Conservation (phyloP, 2,113 vertebrate species). For the Zapus hudsonius region DNA sequence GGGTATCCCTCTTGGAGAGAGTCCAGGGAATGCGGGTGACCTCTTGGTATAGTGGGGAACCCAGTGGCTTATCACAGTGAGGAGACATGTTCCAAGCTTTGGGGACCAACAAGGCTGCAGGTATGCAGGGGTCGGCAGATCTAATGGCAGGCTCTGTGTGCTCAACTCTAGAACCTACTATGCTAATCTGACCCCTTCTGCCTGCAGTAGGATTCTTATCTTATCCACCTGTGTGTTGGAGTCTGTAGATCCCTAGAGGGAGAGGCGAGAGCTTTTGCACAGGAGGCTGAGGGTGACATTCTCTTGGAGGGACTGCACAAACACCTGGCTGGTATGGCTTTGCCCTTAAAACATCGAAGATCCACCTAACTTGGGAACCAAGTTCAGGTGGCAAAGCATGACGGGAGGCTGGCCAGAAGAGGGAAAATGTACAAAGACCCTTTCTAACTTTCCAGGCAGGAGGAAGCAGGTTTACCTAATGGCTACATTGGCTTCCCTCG, state of each 20-base stretch:
- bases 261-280: accelerated
- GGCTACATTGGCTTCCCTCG: not conserved
- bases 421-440: too few species aligned
- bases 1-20: not conserved
- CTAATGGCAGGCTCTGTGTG: not conserved
- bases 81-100: not conserved
- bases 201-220: not conserved
- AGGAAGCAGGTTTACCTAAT: not conserved
- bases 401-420: not conserved
- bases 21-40: not conserved
- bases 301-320: not conserved
- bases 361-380: not conserved
- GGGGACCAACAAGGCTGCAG: not conserved
- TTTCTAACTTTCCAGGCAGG: not conserved
- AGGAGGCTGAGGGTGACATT: not conserved
- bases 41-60: not conserved
- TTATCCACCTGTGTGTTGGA: not conserved
- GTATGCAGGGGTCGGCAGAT: too few species aligned
- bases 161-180: not conserved
- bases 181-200: not conserved
- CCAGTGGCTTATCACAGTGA: accelerated
- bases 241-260: not conserved
- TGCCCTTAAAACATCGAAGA: not conserved
- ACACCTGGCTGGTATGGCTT: not conserved
- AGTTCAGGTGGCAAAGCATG: not conserved